Evolutionary conservation across 2,797 vertebrate species (phyloP).

Genomic region (Discoglossus pictus): DNA sequence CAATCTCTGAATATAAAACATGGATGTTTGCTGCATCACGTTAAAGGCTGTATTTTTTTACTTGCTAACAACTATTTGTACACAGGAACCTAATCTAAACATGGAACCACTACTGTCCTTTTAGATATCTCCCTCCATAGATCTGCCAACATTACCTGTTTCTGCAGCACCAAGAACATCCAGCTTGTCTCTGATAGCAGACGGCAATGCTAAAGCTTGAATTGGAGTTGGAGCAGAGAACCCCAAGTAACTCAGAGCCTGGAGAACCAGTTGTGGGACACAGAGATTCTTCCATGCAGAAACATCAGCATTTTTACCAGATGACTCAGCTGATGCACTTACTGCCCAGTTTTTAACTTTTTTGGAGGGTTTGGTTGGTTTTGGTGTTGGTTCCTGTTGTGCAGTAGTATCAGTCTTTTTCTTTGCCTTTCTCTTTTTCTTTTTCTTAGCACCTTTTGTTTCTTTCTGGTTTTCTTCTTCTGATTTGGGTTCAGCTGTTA

Average conservation of each 20-base stretch:
- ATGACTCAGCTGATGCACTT: constrained; percentile 58
- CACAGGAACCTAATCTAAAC: too few species aligned
- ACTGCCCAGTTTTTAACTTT: constrained; percentile 84
- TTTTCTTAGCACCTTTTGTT: constrained; percentile 44
- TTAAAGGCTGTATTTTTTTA: too few species aligned
- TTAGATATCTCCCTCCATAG: too few species aligned
- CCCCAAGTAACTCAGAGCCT: constrained; percentile 83
- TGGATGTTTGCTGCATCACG: too few species aligned
- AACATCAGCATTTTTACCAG: constrained; percentile 72
- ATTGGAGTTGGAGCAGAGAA: constrained; percentile 91
- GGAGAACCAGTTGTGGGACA: constrained; percentile 83
- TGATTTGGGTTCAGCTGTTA: not conserved
- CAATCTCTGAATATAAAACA: too few species aligned
- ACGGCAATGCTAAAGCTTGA: constrained; percentile 85
- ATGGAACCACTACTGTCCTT: too few species aligned
- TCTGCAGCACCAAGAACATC: constrained; percentile 95
- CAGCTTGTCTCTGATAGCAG: constrained; percentile 90
- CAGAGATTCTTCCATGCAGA: constrained; percentile 88
- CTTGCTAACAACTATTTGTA: too few species aligned
- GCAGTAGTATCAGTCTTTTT: constrained; percentile 51
- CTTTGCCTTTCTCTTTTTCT: constrained; percentile 66
- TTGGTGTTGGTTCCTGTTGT: constrained; percentile 33
- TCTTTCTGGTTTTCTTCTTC: not conserved
- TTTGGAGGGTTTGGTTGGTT: constrained; percentile 58
- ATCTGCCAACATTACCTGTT: constrained; percentile 86